These are phyloP conservation scores for Eristalis arbustorum DNA, from an alignment of 2,888 invertebrate genomes.

Conservation along the genomic window DNA sequence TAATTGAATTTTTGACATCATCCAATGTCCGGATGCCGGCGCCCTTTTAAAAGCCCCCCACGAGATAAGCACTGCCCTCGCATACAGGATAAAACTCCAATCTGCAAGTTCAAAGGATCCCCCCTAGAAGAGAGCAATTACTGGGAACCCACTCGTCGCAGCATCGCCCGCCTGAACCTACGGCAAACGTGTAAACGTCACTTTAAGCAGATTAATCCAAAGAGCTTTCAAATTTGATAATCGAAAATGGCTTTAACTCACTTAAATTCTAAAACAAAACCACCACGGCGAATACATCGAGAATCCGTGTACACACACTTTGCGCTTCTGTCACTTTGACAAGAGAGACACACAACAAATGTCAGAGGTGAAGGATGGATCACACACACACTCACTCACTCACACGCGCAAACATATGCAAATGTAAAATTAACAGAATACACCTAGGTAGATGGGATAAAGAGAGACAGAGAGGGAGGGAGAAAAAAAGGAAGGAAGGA, in stretches of 20 bases:
- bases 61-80: neutral
- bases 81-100: neutral
- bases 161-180: neutral
- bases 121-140: neutral
- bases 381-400: neutral
- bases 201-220: neutral
- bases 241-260: neutral
- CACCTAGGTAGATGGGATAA: neutral
- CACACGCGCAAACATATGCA: neutral
- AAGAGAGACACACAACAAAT: neutral
- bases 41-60: neutral
- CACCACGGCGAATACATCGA: neutral
- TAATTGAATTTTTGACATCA: neutral
- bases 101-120: neutral
- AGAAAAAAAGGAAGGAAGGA: neutral
- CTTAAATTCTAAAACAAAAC: neutral
- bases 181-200: neutral
- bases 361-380: neutral
- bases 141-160: neutral
- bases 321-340: neutral
- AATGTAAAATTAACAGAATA: neutral
- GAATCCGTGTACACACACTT: no score
- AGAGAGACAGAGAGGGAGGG: no score
- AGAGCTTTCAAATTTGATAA: neutral
- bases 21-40: neutral